Evolutionary conservation across 2,888 invertebrate genomes (phyloP), one percentile per base, ranked within the genome.

Genomic region (Papilio gigon): DNA sequence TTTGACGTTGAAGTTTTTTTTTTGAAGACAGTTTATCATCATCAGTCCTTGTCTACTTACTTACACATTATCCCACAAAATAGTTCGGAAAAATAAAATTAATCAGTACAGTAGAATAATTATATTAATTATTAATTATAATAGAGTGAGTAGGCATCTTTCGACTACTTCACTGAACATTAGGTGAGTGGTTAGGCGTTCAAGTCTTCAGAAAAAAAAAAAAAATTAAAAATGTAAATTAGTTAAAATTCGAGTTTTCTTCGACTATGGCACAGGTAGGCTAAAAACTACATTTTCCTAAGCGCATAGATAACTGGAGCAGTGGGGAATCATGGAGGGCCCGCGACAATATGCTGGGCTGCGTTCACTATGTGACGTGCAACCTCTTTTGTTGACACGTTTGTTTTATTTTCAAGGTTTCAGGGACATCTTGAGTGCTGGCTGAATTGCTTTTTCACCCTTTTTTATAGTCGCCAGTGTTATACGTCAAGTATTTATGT

Each of bases 361-460:
- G 22, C 30, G 40, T 47, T 47, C 47, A 64, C 40, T 56, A 53
- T 59, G 33, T 59, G 60, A 59, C 59, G n/a, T 62, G 27, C 42
- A 47, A 25, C 68, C 53, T 33, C 53, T 65, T 42, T 65, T 65
- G 61, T 50, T 65, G 22, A 65, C 47, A n/a, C 25, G 58, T 65
- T 65, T 62, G 68, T 47, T 68, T 63, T 27, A 35, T 65, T 68
- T 68, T 68, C 64, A 64, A 68, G 65, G 64, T 68, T 68, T 68
- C 58, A 35, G 44, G 65, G 59, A 27, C 59, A 20, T 14, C 5
- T 47, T 25, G 14, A 30, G 53, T 68, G 47, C 30, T 53, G 68
- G 11, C 25, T 27, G 50, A 9, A 22, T 47, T 30, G 33, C 25
- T 50, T 50, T 27, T 25, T 64, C n/a, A n/a, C n/a, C n/a, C n/a